A percentile compares a stretch with the other conserved stretches of the same genome.
These are phyloP conservation scores for Centruroides sculpturatus DNA, from an alignment of 1,140 invertebrate species.

Conservation along the genomic window DNA sequence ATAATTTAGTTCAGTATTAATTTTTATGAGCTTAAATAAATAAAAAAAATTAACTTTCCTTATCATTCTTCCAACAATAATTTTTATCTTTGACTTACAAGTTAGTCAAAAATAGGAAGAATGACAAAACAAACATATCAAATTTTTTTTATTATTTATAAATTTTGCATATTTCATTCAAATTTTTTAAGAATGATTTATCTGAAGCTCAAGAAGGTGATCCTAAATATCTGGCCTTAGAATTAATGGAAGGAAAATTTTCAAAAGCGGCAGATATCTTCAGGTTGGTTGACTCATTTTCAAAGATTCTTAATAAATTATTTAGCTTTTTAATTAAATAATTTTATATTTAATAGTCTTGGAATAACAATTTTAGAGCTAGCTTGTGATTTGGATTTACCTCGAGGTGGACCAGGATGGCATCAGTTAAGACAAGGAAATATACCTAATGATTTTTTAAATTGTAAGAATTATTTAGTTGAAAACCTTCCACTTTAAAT, in stretches of 20 bases:
- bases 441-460: slow-evolving; percentile 32
- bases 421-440: slow-evolving; percentile 43
- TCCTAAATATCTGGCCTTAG: slow-evolving; percentile 55
- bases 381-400: slow-evolving; percentile 51
- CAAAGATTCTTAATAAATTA: slow-evolving; percentile 3
- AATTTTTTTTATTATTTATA: not conserved
- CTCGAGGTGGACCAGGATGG: slow-evolving; percentile 49
- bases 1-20: no score
- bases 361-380: slow-evolving; percentile 58
- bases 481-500: not conserved
- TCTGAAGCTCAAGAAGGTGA: slow-evolving; percentile 52
- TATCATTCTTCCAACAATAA: no score
- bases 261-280: slow-evolving; percentile 39
- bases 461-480: slow-evolving; percentile 20
- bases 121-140: no score
- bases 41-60: no score
- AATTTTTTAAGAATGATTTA: slow-evolving; percentile 27
- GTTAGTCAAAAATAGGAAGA: no score
- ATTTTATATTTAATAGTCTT: slow-evolving; percentile 40
- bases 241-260: slow-evolving; percentile 48
- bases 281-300: slow-evolving; percentile 20
- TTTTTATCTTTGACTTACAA: no score
- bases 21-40: no score
- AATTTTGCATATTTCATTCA: slow-evolving; percentile 13
- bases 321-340: not conserved